These are phyloP conservation scores for Lepisosteus oculatus DNA, from an alignment of 2,113 vertebrate genomes.

Conservation along the genomic window DNA sequence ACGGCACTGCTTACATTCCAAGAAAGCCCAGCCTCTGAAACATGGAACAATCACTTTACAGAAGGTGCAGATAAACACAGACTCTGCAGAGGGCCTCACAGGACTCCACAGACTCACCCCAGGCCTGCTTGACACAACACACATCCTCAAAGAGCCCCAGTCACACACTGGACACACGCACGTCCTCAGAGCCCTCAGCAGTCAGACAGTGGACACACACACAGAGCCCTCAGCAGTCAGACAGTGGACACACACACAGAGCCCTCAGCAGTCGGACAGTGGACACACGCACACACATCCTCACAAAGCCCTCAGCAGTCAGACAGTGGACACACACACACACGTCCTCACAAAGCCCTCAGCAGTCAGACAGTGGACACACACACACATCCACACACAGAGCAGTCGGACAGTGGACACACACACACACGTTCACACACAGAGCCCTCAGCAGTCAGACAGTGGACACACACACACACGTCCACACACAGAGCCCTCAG, in stretches of 20 bases:
- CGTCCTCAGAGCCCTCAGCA: neutral
- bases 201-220: conserved; percentile 20
- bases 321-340: conserved; percentile 38
- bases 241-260: conserved; percentile 7
- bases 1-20: conserved; percentile 2
- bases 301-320: neutral
- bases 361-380: conserved; percentile 32
- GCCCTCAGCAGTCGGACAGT: conserved; percentile 27
- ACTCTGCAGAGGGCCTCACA: conserved; percentile 58
- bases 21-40: conserved; percentile 3
- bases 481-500: conserved; percentile 53
- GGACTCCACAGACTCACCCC: conserved; percentile 40
- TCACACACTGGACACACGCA: conserved; percentile 20
- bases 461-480: conserved; percentile 23
- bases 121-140: too few relatives aligned
- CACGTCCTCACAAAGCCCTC: conserved; percentile 38
- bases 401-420: conserved; percentile 23
- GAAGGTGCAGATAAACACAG: conserved; percentile 53
- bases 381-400: conserved; percentile 24
- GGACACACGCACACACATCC: conserved; percentile 19
- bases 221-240: neutral
- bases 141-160: conserved; percentile 12
- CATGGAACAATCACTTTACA: conserved; percentile 26
- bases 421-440: conserved; percentile 24
- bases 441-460: conserved; percentile 30